A percentile compares a stretch with the other conserved stretches of the same genome.
phyloP scores from a whole-genome alignment of 1,140 invertebrate species.

The Trissolcus basalis region DNA sequence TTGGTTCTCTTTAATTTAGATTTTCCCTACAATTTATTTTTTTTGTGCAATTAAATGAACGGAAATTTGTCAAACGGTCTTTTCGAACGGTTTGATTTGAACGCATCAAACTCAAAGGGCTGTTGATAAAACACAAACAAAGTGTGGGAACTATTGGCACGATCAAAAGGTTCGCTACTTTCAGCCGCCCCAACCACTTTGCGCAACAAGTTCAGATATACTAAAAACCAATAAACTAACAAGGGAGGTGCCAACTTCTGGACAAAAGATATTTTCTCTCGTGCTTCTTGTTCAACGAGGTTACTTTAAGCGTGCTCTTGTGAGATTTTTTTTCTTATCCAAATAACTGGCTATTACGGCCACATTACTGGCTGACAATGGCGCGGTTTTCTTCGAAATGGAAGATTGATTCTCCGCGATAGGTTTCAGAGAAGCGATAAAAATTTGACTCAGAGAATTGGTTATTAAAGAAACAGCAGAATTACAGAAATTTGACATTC shows the following conservation, averaged over 20 bases:
- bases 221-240: constrained; percentile 27
- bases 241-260: neutral
- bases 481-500: neutral
- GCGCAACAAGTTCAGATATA: constrained; percentile 38
- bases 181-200: constrained; percentile 12
- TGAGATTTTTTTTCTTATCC: too few species aligned
- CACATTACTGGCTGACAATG: neutral
- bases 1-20: too few species aligned
- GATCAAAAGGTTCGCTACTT: constrained; percentile 25
- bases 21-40: too few species aligned
- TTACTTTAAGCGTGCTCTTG: too few species aligned
- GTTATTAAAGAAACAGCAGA: neutral
- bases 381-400: neutral
- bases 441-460: constrained; percentile 2
- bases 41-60: neutral
- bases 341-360: too few species aligned
- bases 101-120: too few species aligned
- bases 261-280: too few species aligned
- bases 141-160: constrained; percentile 1
- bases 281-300: too few species aligned
- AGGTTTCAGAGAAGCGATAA: neutral
- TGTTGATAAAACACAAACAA: constrained; percentile 3
- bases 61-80: neutral
- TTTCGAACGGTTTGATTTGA: too few species aligned
- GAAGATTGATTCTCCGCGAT: neutral